Evolutionary conservation across 1,140 invertebrate species (phyloP).

Genomic region (Zaprionus inermis): DNA sequence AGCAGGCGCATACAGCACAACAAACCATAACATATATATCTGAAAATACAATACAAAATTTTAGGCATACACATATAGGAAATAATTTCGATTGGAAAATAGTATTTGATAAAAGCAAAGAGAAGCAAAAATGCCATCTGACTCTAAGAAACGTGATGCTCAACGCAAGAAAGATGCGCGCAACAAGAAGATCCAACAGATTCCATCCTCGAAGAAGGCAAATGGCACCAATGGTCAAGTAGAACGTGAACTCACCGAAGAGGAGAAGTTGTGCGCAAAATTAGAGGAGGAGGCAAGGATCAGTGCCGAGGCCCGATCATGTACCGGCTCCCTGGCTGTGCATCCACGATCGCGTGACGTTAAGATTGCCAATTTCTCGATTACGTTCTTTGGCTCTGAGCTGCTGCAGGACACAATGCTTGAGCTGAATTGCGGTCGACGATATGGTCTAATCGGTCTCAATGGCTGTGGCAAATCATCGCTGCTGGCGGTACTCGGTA

Average conservation of each 20-base stretch:
- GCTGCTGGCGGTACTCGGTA: slow-evolving; percentile 94
- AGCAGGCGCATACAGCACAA: slow-evolving; percentile 1
- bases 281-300: slow-evolving; percentile 95
- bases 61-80: slow-evolving; percentile 32
- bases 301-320: slow-evolving; percentile 96
- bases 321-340: slow-evolving; percentile 96
- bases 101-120: not conserved
- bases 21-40: slow-evolving; percentile 7
- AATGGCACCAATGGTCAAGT: slow-evolving; percentile 81
- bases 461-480: slow-evolving; percentile 99
- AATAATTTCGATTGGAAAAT: slow-evolving; percentile 23
- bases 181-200: slow-evolving; percentile 88
- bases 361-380: slow-evolving; percentile 98
- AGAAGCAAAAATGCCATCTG: slow-evolving; percentile 62
- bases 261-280: slow-evolving; percentile 93
- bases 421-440: slow-evolving; percentile 97
- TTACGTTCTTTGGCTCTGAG: slow-evolving; percentile 99
- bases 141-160: slow-evolving; percentile 96
- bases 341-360: slow-evolving; percentile 98
- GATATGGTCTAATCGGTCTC: slow-evolving; percentile 97
- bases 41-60: slow-evolving; percentile 3
- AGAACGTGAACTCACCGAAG: slow-evolving; percentile 85
- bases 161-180: slow-evolving; percentile 98
- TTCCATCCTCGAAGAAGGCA: slow-evolving; percentile 75
- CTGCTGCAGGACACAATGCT: slow-evolving; percentile 97